Conservation (phyloP, 2,797 vertebrate species). For the Lacerta bilineata region DNA sequence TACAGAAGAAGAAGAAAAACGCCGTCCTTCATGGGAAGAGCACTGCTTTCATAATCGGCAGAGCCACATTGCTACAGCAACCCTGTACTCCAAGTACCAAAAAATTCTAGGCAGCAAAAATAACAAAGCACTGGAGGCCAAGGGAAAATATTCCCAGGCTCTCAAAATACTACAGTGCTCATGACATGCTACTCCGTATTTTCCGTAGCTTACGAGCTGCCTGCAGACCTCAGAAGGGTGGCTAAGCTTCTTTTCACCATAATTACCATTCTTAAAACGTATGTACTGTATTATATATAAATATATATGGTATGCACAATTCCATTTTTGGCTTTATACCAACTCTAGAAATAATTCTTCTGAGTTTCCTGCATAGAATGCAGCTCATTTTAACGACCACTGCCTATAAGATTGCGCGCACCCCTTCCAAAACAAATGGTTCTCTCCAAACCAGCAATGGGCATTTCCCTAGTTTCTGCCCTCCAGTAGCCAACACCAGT, state of each 20-base stretch:
- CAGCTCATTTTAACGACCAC: not conserved
- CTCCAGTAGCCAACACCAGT: not conserved
- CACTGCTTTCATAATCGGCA: not conserved
- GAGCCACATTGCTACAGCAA: not conserved
- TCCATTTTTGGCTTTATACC: constrained; percentile 1
- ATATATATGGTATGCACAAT: not conserved
- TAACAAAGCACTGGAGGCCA: constrained; percentile 11
- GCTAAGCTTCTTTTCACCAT: not conserved
- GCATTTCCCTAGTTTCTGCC: not conserved
- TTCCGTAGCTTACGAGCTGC: not conserved
- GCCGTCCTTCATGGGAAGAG: not conserved
- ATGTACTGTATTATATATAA: not conserved
- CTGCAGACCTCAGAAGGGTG: not conserved
- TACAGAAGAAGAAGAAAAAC: not conserved
- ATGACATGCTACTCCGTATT: not conserved
- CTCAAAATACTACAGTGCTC: not conserved
- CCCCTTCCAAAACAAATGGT: not conserved
- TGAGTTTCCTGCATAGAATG: not conserved
- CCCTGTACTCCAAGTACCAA: constrained; percentile 1
- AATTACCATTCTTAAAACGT: not conserved
- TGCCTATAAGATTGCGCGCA: not conserved
- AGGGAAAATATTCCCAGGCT: constrained; percentile 24
- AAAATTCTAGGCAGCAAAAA: constrained; percentile 50
- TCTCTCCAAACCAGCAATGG: constrained; percentile 6
- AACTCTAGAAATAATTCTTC: not conserved